Evolutionary conservation across 1,140 invertebrate genomes (phyloP), one percentile per base, ranked within the genome.

Genomic region (Odontomachus brunneus): DNA sequence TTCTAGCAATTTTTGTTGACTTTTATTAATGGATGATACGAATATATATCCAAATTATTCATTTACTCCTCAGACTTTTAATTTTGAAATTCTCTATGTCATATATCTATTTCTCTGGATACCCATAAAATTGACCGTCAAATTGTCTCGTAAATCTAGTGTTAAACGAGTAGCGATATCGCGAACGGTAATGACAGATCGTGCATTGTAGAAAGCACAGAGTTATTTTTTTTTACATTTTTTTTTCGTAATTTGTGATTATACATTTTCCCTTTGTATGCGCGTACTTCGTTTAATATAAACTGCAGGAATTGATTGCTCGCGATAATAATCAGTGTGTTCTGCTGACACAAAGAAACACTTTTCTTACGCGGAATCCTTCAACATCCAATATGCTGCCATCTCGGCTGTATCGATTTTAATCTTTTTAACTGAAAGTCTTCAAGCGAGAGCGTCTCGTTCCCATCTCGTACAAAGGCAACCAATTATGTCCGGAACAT

Each of bases 401-500:
- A 19, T 53, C 22, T 22, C 24, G 38, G 51, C 63, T 15, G 29
- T 63, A 84, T 80, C 55, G 48, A 38, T 62, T 72, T 71, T 71
- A 80, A 82, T 73, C 74, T 71, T 53, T 84, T 72, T 63, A 38
- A 71, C 57, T 53, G 48, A n/a, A 29, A 22, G 55, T 63, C 33
- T 48, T 75, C 53, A 33, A 82, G 71, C 60, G 59, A 62, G 59
- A 82, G 38, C 71, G 60, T 65, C 60, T 62, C 65, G 48, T 80
- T 69, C 22, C 55, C 55, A 73, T 78, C 57, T 44, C 17, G 38
- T 44, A 87, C 65, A 86, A 83, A 89, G 60, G 84, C 75, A 88
- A 86, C 67, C 86, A 89, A 89, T 89, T 89, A 89, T 86, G 88
- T 81, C 67, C 24, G 60, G 65, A 83, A 83, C 78, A 65, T 78